These are phyloP conservation scores for Sinocyclocheilus anophthalmus DNA, from an alignment of 2,113 vertebrate species.

Conservation along the genomic window DNA sequence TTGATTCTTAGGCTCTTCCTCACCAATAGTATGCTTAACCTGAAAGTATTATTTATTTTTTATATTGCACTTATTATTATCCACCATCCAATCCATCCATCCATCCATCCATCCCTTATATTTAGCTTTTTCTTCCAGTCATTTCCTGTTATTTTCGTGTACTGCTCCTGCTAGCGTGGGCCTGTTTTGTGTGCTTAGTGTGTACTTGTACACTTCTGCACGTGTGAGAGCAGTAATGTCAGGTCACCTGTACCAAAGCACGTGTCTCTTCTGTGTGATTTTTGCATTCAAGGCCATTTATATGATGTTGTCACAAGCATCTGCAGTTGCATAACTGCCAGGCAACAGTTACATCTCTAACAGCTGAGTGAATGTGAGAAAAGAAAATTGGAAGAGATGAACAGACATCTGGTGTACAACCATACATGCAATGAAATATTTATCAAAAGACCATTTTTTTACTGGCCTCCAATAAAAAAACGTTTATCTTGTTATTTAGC, in stretches of 20 bases:
- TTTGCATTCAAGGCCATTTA: neutral
- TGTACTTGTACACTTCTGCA: neutral
- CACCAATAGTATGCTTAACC: too few relatives aligned
- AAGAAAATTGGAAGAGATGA: neutral
- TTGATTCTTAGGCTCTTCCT: too few relatives aligned
- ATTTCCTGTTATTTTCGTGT: neutral
- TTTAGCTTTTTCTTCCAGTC: neutral
- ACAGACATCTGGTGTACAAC: neutral
- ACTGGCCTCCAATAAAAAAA: neutral
- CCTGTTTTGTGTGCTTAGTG: neutral
- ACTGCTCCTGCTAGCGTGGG: neutral
- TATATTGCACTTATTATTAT: too few relatives aligned
- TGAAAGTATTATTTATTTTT: too few relatives aligned
- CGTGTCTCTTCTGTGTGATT: neutral
- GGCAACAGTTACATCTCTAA: constrained; percentile 13
- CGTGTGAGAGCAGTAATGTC: neutral
- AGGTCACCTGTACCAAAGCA: neutral
- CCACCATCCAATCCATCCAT: too few relatives aligned
- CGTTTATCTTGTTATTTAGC: neutral
- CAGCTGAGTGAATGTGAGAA: neutral
- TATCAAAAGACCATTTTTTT: neutral
- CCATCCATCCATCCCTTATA: neutral
- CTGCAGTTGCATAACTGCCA: constrained; percentile 21
- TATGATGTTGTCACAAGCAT: neutral
- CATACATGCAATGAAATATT: neutral